A percentile compares a stretch with the other conserved stretches of the same genome.
Evolutionary conservation across 2,113 vertebrate genomes (phyloP).

Genomic region (Prunella fulvescens): DNA sequence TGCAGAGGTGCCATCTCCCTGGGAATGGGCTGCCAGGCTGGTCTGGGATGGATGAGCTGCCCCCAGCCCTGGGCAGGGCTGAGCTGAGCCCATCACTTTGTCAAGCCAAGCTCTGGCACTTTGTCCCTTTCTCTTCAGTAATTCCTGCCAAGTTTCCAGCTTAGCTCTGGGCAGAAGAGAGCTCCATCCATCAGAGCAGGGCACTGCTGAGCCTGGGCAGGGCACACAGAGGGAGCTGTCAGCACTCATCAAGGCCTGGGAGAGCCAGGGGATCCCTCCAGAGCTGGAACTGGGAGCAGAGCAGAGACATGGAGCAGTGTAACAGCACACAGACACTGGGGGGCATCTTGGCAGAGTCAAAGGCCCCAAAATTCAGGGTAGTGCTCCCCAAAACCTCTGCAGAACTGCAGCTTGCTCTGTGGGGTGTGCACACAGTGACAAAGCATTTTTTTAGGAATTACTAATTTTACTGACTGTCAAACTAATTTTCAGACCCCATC

Average conservation of each 20-base stretch:
- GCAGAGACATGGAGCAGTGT: background rate
- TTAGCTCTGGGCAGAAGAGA: background rate
- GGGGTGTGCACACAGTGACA: background rate
- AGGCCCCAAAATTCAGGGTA: background rate
- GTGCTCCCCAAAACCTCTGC: background rate
- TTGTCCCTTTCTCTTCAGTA: background rate
- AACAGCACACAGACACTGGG: background rate
- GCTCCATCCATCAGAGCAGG: constrained; percentile 39
- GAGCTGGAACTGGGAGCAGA: background rate
- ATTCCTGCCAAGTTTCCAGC: constrained; percentile 17
- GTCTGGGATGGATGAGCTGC: background rate
- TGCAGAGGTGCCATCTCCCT: background rate
- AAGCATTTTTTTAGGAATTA: no score
- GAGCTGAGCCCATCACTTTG: constrained; percentile 23
- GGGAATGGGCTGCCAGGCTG: no score
- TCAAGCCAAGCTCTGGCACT: background rate
- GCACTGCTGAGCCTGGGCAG: background rate
- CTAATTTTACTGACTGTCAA: background rate
- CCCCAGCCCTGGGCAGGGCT: background rate
- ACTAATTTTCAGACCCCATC: rapidly evolving
- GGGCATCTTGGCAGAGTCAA: background rate
- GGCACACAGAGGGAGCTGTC: background rate
- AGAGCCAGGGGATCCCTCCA: constrained; percentile 1
- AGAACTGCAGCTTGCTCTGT: background rate
- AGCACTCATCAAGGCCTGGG: background rate